These are phyloP conservation scores for Valencia hispanica DNA, from an alignment of 2,797 vertebrate genomes.

Conservation along the genomic window DNA sequence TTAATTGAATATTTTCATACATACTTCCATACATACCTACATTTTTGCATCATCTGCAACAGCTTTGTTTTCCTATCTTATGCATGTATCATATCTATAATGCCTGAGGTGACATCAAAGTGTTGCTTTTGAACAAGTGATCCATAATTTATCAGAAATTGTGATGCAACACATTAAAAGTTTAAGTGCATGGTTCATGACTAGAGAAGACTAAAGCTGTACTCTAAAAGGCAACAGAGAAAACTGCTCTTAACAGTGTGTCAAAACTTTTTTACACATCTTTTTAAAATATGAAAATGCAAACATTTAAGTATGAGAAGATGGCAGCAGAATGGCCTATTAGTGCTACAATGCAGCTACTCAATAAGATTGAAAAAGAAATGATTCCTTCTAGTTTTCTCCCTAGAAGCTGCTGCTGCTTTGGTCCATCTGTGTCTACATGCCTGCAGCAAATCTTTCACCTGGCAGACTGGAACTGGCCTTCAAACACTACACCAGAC, in stretches of 20 bases:
- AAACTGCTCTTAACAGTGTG: not conserved
- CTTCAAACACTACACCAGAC: conserved; percentile 34
- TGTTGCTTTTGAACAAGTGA: not conserved
- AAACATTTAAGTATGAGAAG: not conserved
- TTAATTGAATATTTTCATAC: not conserved
- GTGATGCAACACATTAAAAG: not conserved
- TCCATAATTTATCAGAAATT: not conserved
- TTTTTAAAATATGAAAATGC: not conserved
- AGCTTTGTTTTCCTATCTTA: not conserved
- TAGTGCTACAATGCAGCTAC: not conserved
- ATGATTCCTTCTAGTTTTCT: not conserved
- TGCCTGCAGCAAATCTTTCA: conserved; percentile 66
- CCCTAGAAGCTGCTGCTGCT: conserved; percentile 38
- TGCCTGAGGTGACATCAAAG: not conserved
- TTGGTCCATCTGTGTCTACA: conserved; percentile 29
- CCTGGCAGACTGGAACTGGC: conserved; percentile 55
- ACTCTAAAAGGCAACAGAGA: not conserved
- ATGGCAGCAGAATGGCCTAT: not conserved
- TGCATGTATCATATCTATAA: not conserved
- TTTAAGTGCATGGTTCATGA: not conserved
- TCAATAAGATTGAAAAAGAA: not conserved
- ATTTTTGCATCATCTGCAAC: conserved; percentile 1
- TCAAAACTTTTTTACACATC: not conserved
- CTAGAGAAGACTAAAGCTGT: not conserved
- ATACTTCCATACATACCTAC: not conserved